A percentile compares a stretch with the other conserved stretches of the same genome.
phyloP scores from a whole-genome alignment of 2,888 invertebrate species.

The Chorisops tibialis region DNA sequence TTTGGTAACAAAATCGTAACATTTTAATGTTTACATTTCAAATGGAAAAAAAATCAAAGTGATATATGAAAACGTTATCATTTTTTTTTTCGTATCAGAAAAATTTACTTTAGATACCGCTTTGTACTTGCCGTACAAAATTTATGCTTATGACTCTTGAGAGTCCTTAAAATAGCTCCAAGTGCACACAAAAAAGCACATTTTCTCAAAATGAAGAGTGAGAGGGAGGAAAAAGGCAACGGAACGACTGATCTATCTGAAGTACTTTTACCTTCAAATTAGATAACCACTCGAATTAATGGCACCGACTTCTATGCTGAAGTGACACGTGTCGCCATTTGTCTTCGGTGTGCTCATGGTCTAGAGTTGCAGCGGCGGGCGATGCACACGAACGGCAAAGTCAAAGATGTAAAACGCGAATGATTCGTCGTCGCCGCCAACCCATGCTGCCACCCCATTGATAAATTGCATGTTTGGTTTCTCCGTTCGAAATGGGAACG shows the following conservation, averaged over 20 bases:
- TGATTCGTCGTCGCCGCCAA: background rate
- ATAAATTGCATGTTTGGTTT: slow-evolving; percentile 33
- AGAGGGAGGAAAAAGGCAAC: too few relatives aligned
- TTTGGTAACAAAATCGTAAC: slow-evolving; percentile 14
- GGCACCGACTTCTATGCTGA: background rate
- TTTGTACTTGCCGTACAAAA: too few relatives aligned
- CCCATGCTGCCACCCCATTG: slow-evolving; percentile 22
- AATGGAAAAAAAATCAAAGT: slow-evolving; percentile 19
- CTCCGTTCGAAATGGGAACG: background rate
- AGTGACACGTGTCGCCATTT: slow-evolving; percentile 25
- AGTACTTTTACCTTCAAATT: slow-evolving; percentile 16
- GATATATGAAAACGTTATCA: slow-evolving; percentile 16
- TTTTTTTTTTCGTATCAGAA: background rate
- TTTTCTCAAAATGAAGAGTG: slow-evolving; percentile 13
- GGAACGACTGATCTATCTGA: slow-evolving; percentile 21
- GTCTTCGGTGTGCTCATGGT: too few relatives aligned
- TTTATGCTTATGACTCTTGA: background rate
- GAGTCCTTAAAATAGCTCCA: slow-evolving; percentile 8
- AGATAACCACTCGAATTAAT: slow-evolving; percentile 24
- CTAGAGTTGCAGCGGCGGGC: too few relatives aligned
- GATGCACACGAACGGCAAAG: background rate
- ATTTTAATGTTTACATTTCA: slow-evolving; percentile 19
- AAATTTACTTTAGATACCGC: slow-evolving; percentile 5
- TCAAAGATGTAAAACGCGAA: background rate
- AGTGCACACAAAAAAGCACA: slow-evolving; percentile 1